Base-by-base conservation (phyloP, 2,113 vertebrate species). In the Tetraodon nigroviridis region DNA sequence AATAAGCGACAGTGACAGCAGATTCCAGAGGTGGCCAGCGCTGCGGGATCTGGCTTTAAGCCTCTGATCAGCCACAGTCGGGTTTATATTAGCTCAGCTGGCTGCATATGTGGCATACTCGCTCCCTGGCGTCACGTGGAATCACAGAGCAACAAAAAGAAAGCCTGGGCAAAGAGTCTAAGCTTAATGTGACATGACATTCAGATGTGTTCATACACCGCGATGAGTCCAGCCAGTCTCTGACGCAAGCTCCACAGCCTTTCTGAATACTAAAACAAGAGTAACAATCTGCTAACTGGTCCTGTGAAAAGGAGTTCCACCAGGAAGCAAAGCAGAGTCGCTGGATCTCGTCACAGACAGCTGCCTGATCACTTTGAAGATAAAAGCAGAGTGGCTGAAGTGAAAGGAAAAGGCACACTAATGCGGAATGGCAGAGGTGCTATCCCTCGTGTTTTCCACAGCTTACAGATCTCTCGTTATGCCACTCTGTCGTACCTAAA, bases 301-400 rank as follows among this genome's bases (percentile, higher is more conserved):
- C 44, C n/a, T 16, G n/a, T 46, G 44, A 46, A n/a, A 16, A 7
- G 42, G 44, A 46, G 44, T n/a, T 17, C 15, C 44, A 46, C 6
- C 15, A 17, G n/a, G 7, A 46, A 46, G 44, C 44, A 65, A 73
- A 75, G 13, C 44, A 58, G 41, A 76, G 69, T 71, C 57, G 73
- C 66, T 78, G 73, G 27, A 76, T 51, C 57, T 42, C 51, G 67
- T 70, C 49, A 51, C 48, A 75, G 55, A 58, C 17, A 16, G 15
- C 55, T 66, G 13, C 47, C n/a, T 16, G 61, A 67, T 56, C 20
- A 37, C 55, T 81, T 66, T 81, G 61, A 71, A 66, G 68, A 76
- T 76, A 50, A 76, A 78, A 64, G 1, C 8, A 57, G 48, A 41
- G 61, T 47, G 66, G 47, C 47, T 51, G 45, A 61, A 61, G 66